phyloP scores from a whole-genome alignment of 2,113 vertebrate genomes.

The Lepus americanus region DNA sequence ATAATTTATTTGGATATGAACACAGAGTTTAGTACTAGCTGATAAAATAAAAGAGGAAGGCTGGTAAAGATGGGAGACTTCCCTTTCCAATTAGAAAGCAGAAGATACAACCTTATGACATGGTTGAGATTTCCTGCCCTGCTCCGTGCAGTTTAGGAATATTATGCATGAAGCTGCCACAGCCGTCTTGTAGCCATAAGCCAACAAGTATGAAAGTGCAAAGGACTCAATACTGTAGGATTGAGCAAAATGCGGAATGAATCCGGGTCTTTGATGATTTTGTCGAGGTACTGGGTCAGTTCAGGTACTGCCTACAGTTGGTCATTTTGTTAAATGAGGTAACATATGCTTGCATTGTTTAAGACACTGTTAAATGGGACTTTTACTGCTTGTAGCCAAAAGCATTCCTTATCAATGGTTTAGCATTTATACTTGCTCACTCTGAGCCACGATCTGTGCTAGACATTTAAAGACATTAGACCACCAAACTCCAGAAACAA shows the following conservation, averaged over 20 bases:
- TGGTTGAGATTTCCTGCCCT: neutral
- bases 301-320: neutral
- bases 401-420: neutral
- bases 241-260: neutral
- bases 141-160: neutral
- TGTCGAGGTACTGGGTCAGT: neutral
- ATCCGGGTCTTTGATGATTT: neutral
- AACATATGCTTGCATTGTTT: neutral
- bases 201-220: neutral
- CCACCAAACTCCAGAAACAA: neutral
- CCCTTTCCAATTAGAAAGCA: neutral
- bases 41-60: neutral
- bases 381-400: neutral
- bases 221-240: too few species aligned
- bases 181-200: slow-evolving; percentile 14
- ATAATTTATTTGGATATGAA: neutral
- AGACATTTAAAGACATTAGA: neutral
- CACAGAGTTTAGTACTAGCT: too few species aligned
- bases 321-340: neutral
- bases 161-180: neutral
- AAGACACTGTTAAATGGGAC: neutral
- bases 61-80: neutral
- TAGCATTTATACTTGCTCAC: too few species aligned
- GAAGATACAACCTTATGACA: neutral
- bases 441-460: too few species aligned